Evolutionary conservation across 2,888 invertebrate species (phyloP).

Genomic region (Amphipoea lucens): DNA sequence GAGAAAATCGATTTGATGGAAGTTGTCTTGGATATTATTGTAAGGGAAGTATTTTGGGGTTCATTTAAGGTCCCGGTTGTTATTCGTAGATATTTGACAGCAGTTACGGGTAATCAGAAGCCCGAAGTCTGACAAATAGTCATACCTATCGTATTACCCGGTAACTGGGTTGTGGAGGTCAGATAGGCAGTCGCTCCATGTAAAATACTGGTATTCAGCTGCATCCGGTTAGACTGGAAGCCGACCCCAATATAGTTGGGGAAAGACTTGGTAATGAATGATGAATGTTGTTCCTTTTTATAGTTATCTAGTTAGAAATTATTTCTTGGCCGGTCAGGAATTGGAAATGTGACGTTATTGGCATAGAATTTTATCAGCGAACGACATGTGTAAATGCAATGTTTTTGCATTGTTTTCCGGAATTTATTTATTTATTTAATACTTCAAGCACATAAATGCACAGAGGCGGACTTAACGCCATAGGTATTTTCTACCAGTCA

Average conservation of each 20-base stretch:
- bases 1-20: slow-evolving; percentile 34
- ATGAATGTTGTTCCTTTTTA: background rate
- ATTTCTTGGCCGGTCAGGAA: background rate
- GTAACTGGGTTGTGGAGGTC: too few species aligned
- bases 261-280: too few species aligned
- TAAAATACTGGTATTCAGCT: too few species aligned
- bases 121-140: too few species aligned
- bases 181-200: too few species aligned
- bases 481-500: too few species aligned
- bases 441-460: too few species aligned
- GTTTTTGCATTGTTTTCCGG: background rate
- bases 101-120: background rate
- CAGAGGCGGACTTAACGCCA: too few species aligned
- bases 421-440: too few species aligned
- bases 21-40: background rate
- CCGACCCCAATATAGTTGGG: too few species aligned
- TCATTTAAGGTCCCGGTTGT: background rate
- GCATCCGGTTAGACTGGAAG: too few species aligned
- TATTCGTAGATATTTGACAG: background rate
- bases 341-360: background rate
- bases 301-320: background rate
- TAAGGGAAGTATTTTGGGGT: background rate
- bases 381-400: background rate
- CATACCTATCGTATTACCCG: too few species aligned
- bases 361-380: background rate